Evolutionary conservation across 2,113 vertebrate genomes (phyloP), one percentile per base, ranked within the genome.

Genomic region (Stercorarius parasiticus): DNA sequence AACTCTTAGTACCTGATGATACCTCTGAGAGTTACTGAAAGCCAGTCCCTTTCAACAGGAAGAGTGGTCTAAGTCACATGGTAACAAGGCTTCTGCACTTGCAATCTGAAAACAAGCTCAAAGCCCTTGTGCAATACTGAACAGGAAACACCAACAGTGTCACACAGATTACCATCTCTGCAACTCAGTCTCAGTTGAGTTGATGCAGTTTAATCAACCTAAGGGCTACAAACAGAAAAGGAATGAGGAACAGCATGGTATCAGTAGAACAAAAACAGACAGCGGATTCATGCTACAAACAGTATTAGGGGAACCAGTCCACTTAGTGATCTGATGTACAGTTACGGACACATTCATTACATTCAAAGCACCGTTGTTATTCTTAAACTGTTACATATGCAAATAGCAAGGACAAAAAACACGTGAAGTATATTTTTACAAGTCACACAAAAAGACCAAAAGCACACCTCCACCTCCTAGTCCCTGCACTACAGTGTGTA

Each of bases 71-170:
- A 38, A 42, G 45, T 27, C 40, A 76, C 56, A 1, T 2, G 22
- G 47, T 26, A 36, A 43, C 40, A 56, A 62, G 13, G 52, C 15
- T 76, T 50, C 43, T 72, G 82, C 52, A 27, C 53, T 45, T 47
- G 23, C 52, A 32, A 23, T 40, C 9, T 36, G 21, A 82, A 93
- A 96, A 71, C 20, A 86, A 72, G 66, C 49, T 49, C 47, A 81
- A 67, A 82, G 30, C 14, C 32, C 42, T 70, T 56, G 27, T 18
- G 78, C n/a, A 95, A 77, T 4, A 59, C 8, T 0, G 5, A 87
- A 85, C 91, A 93, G 88, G 86, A 94, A 96, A 91, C 53, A 66
- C 34, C 38, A 80, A 52, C 19, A 13, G 56, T 47, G 66, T 25
- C 30, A 4, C 27, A 49, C 26, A 83, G 0, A 85, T 77, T 66